Evolutionary conservation across 2,888 invertebrate genomes (phyloP).

Genomic region (Temnothorax unifasciatus): DNA sequence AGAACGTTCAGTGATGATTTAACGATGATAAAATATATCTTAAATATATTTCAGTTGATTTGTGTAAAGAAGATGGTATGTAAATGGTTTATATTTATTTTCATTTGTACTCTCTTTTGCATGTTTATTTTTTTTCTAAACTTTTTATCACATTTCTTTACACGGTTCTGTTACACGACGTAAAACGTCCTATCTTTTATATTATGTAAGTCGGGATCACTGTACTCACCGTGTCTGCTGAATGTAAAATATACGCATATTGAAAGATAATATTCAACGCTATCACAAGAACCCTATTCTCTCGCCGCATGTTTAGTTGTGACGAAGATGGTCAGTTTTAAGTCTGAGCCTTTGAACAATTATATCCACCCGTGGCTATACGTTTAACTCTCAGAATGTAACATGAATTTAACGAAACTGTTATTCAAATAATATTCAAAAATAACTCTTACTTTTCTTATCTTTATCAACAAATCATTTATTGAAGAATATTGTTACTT

Average conservation of each 20-base stretch:
- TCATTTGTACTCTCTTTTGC: slow-evolving; percentile 79
- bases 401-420: not conserved
- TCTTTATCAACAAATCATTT: not conserved
- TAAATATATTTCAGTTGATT: slow-evolving; percentile 84
- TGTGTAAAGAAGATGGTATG: slow-evolving; percentile 85
- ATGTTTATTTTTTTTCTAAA: slow-evolving; percentile 78
- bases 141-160: slow-evolving; percentile 70
- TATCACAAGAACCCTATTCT: not conserved
- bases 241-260: slow-evolving; percentile 49
- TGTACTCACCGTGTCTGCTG: slow-evolving; percentile 46
- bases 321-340: not conserved
- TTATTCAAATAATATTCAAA: not conserved
- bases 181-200: slow-evolving; percentile 50
- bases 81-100: slow-evolving; percentile 83
- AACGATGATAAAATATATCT: slow-evolving; percentile 82
- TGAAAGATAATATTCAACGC: slow-evolving; percentile 4
- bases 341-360: not conserved
- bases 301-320: slow-evolving; percentile 13
- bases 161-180: slow-evolving; percentile 59
- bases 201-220: slow-evolving; percentile 61
- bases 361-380: not conserved
- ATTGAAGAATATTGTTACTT: not conserved
- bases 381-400: not conserved
- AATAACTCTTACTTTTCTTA: not conserved
- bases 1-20: slow-evolving; percentile 58